A percentile compares a stretch with the other conserved stretches of the same genome.
phyloP scores from a whole-genome alignment of 2,797 vertebrate species.

The Alcedo atthis region DNA sequence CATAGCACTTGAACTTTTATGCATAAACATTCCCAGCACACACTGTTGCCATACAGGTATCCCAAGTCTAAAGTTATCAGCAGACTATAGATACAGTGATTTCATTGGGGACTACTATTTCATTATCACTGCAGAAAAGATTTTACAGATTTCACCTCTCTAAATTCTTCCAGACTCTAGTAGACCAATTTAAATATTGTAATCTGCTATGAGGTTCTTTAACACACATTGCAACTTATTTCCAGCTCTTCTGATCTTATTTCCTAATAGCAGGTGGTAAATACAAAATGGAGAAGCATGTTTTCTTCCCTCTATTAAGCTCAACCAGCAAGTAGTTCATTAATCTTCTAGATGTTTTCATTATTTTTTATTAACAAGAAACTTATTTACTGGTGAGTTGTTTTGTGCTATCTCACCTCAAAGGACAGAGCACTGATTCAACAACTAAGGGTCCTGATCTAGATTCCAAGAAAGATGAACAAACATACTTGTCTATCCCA shows the following conservation, averaged over 20 bases:
- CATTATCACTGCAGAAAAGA: not conserved
- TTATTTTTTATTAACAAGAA: conserved; percentile 5
- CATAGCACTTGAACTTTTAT: not conserved
- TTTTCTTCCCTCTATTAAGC: not conserved
- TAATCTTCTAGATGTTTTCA: conserved; percentile 27
- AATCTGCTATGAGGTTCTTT: not conserved
- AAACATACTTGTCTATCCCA: not conserved
- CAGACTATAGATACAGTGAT: not conserved
- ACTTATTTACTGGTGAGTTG: not conserved
- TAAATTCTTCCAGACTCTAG: not conserved
- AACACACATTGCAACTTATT: not conserved
- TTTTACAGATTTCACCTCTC: not conserved
- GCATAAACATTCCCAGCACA: not conserved
- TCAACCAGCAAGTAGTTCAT: not conserved
- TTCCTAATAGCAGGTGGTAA: conserved; percentile 15
- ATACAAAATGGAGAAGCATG: not conserved
- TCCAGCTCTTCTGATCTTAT: conserved; percentile 18
- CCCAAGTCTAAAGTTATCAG: not conserved
- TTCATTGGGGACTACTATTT: not conserved
- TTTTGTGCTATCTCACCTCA: not conserved
- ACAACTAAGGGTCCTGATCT: not conserved
- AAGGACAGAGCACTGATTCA: not conserved
- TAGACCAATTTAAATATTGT: not conserved
- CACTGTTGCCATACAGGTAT: not conserved
- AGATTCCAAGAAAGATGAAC: not conserved